Percentiles rank a stretch among this genome's conserved stretches.
These are phyloP conservation scores for Oscheius sp. DNA, from an alignment of 2,888 invertebrate species.

Conservation along the genomic window DNA sequence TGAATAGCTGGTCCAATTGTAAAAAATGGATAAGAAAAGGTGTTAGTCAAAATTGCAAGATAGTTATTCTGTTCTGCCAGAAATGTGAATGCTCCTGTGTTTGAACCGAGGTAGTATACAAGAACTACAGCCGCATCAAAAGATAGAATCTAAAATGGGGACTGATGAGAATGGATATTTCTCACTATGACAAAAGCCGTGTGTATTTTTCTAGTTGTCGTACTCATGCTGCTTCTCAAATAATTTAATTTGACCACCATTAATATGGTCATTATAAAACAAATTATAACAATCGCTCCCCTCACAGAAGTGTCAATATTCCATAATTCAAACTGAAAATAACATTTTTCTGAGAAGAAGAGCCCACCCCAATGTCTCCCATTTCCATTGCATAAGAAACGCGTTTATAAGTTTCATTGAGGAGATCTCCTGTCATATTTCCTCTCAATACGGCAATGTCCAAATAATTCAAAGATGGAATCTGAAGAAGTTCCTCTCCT, in stretches of 20 bases:
- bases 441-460: background rate
- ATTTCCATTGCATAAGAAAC: background rate
- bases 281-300: background rate
- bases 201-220: background rate
- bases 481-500: background rate
- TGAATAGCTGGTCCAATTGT: background rate
- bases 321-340: background rate
- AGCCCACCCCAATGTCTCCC: background rate
- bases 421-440: background rate
- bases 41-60: background rate
- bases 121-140: conserved; percentile 2
- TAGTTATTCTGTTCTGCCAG: background rate
- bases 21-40: conserved; percentile 4
- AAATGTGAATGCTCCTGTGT: background rate
- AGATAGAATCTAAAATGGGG: background rate
- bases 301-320: background rate
- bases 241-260: background rate
- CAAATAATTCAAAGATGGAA: background rate
- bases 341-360: background rate
- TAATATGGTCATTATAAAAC: background rate
- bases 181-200: background rate
- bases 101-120: background rate
- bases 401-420: background rate
- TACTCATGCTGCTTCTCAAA: background rate
- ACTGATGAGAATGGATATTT: background rate